These are phyloP conservation scores for Fragum whitleyi DNA, from an alignment of 2,888 invertebrate genomes.

Conservation along the genomic window DNA sequence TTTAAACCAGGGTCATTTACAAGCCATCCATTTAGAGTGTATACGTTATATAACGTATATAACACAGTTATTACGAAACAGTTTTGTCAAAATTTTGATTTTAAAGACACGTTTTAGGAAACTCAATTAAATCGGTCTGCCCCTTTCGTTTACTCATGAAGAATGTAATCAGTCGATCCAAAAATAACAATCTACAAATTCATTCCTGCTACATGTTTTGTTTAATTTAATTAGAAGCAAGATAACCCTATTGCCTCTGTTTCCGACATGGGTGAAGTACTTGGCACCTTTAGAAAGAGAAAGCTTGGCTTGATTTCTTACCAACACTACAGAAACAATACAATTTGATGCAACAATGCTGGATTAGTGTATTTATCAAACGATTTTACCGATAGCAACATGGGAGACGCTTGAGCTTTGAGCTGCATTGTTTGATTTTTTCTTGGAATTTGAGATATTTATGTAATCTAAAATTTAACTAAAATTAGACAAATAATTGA, in stretches of 20 bases:
- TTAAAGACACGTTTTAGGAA: too few relatives aligned
- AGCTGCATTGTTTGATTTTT: too few relatives aligned
- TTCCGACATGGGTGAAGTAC: neutral
- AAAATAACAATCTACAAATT: neutral
- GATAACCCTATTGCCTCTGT: conserved; percentile 9
- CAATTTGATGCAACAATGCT: conserved; percentile 19
- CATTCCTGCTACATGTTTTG: neutral
- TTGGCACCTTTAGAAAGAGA: conserved; percentile 14
- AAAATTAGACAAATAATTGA: too few relatives aligned
- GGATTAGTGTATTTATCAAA: neutral
- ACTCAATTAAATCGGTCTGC: too few relatives aligned
- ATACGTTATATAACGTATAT: too few relatives aligned
- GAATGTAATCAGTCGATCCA: neutral
- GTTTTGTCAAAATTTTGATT: too few relatives aligned
- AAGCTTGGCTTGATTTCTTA: neutral
- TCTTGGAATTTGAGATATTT: too few relatives aligned
- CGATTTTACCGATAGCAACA: neutral
- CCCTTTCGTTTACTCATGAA: neutral
- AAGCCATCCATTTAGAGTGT: too few relatives aligned
- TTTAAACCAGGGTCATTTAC: too few relatives aligned
- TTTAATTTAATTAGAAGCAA: neutral
- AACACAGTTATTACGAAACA: too few relatives aligned
- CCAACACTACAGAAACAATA: neutral
- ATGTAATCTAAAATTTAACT: too few relatives aligned
- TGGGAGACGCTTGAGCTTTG: neutral